Evolutionary conservation across 2,888 invertebrate genomes (phyloP).

Genomic region (Brenthis daphne): DNA sequence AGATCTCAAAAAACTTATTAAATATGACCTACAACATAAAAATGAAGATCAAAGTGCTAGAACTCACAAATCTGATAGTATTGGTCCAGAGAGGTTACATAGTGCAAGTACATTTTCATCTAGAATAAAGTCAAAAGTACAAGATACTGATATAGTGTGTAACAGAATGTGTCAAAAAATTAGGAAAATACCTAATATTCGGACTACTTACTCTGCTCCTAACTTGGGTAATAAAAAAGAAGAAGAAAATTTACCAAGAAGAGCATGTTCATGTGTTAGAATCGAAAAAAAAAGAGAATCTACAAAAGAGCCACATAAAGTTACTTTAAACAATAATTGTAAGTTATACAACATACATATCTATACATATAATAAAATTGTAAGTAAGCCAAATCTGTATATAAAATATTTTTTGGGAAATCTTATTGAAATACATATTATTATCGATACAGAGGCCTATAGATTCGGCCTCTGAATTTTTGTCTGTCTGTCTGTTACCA

Average conservation of each 20-base stretch:
- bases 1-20: conserved; percentile 87
- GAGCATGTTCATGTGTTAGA: conserved; percentile 68
- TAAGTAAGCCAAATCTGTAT: no score
- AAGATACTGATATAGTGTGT: conserved; percentile 52
- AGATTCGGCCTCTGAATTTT: no score
- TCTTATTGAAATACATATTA: no score
- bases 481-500: no score
- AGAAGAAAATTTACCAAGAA: conserved; percentile 53
- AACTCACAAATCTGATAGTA: conserved; percentile 22
- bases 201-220: conserved; percentile 64
- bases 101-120: conserved; percentile 77
- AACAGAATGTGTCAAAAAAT: conserved; percentile 54
- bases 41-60: conserved; percentile 46
- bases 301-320: conserved; percentile 48
- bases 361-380: not conserved
- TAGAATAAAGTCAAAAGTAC: conserved; percentile 60
- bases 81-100: conserved; percentile 69
- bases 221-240: conserved; percentile 50
- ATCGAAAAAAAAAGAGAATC: conserved; percentile 58
- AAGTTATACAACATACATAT: conserved; percentile 45
- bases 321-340: conserved; percentile 60
- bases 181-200: conserved; percentile 44
- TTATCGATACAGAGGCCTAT: no score
- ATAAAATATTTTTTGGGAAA: no score
- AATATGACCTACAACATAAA: conserved; percentile 80